Evolutionary conservation across 53 echinoderm and acorn worm genomes (phyloP).

Genomic region (Paracentrotus lividus): DNA sequence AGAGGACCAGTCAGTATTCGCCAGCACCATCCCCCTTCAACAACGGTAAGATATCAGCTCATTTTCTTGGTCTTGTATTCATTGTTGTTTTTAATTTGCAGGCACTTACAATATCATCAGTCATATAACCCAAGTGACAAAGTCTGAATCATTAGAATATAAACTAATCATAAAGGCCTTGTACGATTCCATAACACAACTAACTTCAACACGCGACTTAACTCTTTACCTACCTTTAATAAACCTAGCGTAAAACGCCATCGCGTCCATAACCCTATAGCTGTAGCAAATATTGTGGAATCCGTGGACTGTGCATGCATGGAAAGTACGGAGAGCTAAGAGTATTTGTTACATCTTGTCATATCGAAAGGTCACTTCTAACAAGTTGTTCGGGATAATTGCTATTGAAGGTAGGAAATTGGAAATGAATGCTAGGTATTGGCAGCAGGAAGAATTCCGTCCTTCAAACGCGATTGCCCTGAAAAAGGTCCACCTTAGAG

Average conservation of each 20-base stretch:
- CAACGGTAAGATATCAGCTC: slow-evolving; percentile 30
- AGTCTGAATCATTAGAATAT: too few relatives aligned
- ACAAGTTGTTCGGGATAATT: slow-evolving; percentile 9
- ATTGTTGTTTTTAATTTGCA: not conserved
- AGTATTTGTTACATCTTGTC: not conserved
- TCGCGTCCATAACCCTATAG: too few relatives aligned
- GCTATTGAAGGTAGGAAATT: not conserved
- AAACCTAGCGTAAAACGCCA: too few relatives aligned
- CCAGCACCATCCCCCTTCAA: slow-evolving; percentile 69
- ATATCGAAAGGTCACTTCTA: not conserved
- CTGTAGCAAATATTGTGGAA: too few relatives aligned
- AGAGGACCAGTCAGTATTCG: slow-evolving; percentile 78
- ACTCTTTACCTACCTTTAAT: too few relatives aligned
- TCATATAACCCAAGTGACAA: too few relatives aligned
- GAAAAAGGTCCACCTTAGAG: too few relatives aligned
- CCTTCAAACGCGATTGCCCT: not conserved
- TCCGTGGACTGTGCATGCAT: too few relatives aligned
- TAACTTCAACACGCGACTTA: too few relatives aligned
- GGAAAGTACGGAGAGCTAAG: not conserved
- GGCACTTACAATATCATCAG: too few relatives aligned
- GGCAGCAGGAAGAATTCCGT: not conserved
- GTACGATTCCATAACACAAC: too few relatives aligned
- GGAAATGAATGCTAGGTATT: not conserved
- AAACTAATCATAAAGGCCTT: too few relatives aligned
- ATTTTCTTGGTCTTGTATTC: not conserved